A percentile compares a stretch with the other conserved stretches of the same genome.
phyloP scores from a whole-genome alignment of 2,113 vertebrate species.

The Myocastor coypus region DNA sequence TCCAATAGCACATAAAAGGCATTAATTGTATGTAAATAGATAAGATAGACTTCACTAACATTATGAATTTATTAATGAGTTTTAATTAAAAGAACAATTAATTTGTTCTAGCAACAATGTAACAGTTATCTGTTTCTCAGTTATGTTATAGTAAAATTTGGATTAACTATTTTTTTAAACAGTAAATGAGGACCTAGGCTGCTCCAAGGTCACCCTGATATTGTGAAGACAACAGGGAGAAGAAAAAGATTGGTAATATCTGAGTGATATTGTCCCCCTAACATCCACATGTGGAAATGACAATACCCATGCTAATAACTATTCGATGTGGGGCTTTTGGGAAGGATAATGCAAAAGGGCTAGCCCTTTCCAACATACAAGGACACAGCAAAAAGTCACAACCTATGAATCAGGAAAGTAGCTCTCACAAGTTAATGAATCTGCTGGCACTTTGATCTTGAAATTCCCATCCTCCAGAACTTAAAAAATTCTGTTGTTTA shows the following conservation, averaged over 20 bases:
- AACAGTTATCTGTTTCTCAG: slow-evolving; percentile 1
- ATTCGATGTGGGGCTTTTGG: not conserved
- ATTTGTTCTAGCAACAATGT: not conserved
- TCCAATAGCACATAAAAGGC: not conserved
- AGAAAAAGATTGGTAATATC: not conserved
- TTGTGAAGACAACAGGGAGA: not conserved
- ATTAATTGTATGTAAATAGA: not conserved
- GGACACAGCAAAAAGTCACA: not conserved
- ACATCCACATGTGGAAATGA: not conserved
- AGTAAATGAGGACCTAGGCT: slow-evolving; percentile 6
- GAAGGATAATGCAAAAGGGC: not conserved
- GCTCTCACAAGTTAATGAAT: not conserved
- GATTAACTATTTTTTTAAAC: not conserved
- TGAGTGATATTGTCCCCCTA: not conserved
- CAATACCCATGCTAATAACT: not conserved
- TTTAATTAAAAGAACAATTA: slow-evolving; percentile 51
- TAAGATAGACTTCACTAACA: not conserved
- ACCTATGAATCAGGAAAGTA: not conserved
- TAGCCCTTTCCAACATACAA: not conserved
- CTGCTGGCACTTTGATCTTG: not conserved
- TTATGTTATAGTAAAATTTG: not conserved
- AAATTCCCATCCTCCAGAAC: not conserved
- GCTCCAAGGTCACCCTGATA: not conserved
- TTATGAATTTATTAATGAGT: not conserved
- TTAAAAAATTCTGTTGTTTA: not conserved